Percentiles rank a stretch among this genome's conserved stretches.
These are phyloP conservation scores for Mesochorus sp. DNA, from an alignment of 2,888 invertebrate species.

Conservation along the genomic window DNA sequence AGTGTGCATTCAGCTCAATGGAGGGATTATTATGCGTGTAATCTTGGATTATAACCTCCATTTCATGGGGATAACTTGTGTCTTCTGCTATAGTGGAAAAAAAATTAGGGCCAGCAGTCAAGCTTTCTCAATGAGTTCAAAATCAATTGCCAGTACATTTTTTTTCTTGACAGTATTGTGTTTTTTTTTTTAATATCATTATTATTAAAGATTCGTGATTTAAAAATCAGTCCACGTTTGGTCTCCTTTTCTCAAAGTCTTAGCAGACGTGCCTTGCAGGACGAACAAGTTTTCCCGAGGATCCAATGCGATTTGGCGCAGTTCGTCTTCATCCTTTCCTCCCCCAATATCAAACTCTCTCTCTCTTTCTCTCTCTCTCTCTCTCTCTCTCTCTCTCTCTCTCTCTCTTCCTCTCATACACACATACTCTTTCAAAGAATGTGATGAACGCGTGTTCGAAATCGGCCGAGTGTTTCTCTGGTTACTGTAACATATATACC, in stretches of 20 bases:
- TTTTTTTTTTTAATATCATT: background rate
- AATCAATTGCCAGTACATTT: background rate
- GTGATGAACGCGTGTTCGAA: conserved; percentile 34
- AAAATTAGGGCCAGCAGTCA: background rate
- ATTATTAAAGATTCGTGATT: conserved; percentile 2
- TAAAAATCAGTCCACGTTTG: conserved; percentile 14
- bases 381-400: background rate
- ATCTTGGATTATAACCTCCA: too few relatives aligned
- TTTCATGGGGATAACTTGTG: too few relatives aligned
- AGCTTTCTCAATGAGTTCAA: background rate
- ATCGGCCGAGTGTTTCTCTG: background rate
- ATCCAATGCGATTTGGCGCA: conserved; percentile 8
- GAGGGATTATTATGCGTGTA: too few relatives aligned
- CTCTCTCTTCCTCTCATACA: background rate
- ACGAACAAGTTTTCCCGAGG: conserved; percentile 9
- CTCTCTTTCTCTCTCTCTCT: background rate
- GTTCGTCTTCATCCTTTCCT: background rate
- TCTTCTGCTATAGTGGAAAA: too few relatives aligned
- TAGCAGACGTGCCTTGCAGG: conserved; percentile 1
- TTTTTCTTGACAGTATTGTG: background rate
- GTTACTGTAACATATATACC: conserved; percentile 1
- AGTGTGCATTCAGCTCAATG: background rate
- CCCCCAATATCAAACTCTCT: background rate
- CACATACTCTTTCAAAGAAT: background rate
- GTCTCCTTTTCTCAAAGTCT: background rate